Evolutionary conservation across 1,140 invertebrate species (phyloP), one percentile per base, ranked within the genome.

Genomic region (Drosophila varians): DNA sequence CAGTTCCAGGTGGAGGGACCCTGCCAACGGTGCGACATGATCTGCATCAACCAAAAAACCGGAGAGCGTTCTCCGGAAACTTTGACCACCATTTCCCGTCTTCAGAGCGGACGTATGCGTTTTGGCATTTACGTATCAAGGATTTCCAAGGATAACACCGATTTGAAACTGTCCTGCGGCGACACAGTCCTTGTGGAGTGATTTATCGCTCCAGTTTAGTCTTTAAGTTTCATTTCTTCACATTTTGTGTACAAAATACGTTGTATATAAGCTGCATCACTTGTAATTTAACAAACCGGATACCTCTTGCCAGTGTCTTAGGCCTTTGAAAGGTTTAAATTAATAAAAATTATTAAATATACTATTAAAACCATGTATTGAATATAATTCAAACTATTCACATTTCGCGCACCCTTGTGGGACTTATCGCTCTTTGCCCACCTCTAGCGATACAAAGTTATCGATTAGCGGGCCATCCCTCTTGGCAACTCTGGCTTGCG

Each of bases 21-120:
- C 26, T 99, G 98, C 83, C 94, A 94, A 7, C 93, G 98, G 54
- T 99, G 98, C 91, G 96, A 98, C 92, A 98, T 98, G 96, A 95
- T 99, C 43, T 98, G 97, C 76, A 96, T 98, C 56, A 95, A 98
- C 92, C 97, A 98, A 92, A 92, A 92, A 9, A 97, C 95, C 9
- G 96, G 96, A 0, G 90, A 94, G 79, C 96, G 95, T 80, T 96
- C 95, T 9, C 93, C 95, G 1, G 97, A 98, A 91, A 96, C 97
- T 2, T 91, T 99, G n/a, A 92, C 95, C 58, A 96, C 97, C 3
- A 93, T 98, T 58, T 94, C 95, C 3, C 93, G 94, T 80, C 92
- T 94, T 65, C 94, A 96, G 78, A 92, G 93, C 61, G 96, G 96
- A 12, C 96, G 96, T 93, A 92, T 96, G 56, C 92, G 92, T 53